These are phyloP conservation scores for Oreortyx pictus DNA, from an alignment of 2,797 vertebrate species.

Conservation along the genomic window DNA sequence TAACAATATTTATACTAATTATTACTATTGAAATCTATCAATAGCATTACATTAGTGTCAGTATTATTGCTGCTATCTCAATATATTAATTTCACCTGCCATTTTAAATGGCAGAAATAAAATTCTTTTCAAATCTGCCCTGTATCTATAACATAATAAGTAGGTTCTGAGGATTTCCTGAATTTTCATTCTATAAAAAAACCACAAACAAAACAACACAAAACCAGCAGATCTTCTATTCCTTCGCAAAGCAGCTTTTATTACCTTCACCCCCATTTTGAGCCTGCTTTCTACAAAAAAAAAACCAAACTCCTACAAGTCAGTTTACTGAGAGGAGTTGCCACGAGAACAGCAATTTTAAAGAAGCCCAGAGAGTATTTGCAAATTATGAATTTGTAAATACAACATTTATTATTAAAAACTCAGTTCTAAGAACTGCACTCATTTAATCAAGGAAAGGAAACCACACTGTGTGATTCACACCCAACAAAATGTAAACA, in stretches of 20 bases:
- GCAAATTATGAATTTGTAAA: conserved; percentile 65
- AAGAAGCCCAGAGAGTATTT: conserved; percentile 51
- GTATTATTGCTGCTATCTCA: neutral
- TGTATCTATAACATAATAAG: neutral
- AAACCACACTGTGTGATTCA: conserved; percentile 50
- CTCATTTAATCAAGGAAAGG: conserved; percentile 55
- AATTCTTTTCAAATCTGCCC: neutral
- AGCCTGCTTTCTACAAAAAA: conserved; percentile 7
- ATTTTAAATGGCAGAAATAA: neutral
- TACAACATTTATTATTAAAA: conserved; percentile 68
- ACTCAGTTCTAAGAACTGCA: neutral
- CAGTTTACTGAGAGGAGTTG: neutral
- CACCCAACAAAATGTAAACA: conserved; percentile 26
- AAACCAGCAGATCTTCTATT: neutral
- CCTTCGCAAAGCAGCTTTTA: neutral
- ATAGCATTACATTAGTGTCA: neutral
- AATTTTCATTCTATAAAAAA: neutral
- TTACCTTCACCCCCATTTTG: neutral
- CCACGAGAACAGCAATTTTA: conserved; percentile 46
- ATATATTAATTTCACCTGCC: neutral
- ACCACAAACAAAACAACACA: neutral
- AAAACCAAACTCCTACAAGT: conserved; percentile 8
- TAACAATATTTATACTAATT: conserved; percentile 30
- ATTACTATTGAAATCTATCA: neutral
- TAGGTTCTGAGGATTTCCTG: neutral